phyloP scores from a whole-genome alignment of 1,140 invertebrate species.

The Dreissena polymorpha region DNA sequence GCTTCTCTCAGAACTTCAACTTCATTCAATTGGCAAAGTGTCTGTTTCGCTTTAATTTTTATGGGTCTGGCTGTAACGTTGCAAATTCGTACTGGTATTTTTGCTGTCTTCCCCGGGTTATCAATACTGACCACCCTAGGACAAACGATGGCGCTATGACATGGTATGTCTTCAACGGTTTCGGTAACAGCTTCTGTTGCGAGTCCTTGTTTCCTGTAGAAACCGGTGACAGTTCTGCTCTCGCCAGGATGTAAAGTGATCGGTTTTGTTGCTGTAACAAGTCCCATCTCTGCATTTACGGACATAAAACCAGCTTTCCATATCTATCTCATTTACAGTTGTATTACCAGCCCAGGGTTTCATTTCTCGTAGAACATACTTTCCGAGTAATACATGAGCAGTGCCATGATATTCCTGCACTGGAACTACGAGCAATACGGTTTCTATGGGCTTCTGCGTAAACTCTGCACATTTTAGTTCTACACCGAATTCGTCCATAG shows the following conservation, averaged over 20 bases:
- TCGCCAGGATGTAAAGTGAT: background rate
- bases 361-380: too few species aligned
- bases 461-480: too few species aligned
- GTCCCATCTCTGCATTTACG: background rate
- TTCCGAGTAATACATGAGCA: too few species aligned
- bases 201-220: background rate
- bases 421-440: too few species aligned
- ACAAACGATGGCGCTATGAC: background rate
- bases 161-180: background rate
- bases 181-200: background rate
- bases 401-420: too few species aligned
- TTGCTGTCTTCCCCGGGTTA: constrained; percentile 2
- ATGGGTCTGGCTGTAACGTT: constrained; percentile 47
- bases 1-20: constrained; percentile 36
- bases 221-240: constrained; percentile 10
- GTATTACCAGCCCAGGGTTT: too few species aligned
- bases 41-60: constrained; percentile 9
- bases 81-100: constrained; percentile 43
- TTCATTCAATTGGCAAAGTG: constrained; percentile 32
- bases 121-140: constrained; percentile 51
- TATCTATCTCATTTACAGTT: too few species aligned
- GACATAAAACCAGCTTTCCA: too few species aligned
- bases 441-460: too few species aligned
- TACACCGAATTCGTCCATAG: too few species aligned
- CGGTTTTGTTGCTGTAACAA: constrained; percentile 10